A percentile compares a stretch with the other conserved stretches of the same genome.
phyloP scores from a whole-genome alignment of 2,888 invertebrate genomes.

The Eupithecia centaureata region DNA sequence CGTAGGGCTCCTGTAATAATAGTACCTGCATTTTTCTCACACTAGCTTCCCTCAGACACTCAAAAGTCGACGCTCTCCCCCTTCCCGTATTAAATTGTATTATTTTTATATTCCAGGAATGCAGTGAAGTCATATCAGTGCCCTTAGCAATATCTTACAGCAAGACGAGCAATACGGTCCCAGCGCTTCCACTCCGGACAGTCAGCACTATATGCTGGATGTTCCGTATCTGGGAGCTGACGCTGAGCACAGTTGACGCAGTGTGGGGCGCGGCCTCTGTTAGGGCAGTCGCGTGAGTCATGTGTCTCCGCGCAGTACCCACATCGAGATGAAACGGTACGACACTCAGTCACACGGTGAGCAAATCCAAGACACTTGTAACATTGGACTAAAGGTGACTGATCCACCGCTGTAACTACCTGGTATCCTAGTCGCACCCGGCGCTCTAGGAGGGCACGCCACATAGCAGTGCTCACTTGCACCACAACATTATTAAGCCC shows the following conservation, averaged over 20 bases:
- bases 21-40: neutral
- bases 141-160: constrained; percentile 13
- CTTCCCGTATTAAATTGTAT: constrained; percentile 5
- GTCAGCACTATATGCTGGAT: constrained; percentile 6
- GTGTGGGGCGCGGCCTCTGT: neutral
- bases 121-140: neutral
- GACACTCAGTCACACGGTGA: constrained; percentile 13
- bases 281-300: constrained; percentile 18
- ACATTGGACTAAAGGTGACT: constrained; percentile 15
- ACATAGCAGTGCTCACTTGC: constrained; percentile 8
- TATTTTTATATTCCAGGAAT: neutral
- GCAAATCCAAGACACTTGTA: constrained; percentile 18
- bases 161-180: constrained; percentile 6
- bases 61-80: neutral
- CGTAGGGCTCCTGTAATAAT: neutral
- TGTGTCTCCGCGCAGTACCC: constrained; percentile 15
- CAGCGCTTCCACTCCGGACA: neutral
- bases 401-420: constrained; percentile 10
- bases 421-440: constrained; percentile 20
- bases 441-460: neutral
- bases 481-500: constrained; percentile 1
- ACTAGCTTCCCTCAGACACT: constrained; percentile 9
- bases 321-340: neutral
- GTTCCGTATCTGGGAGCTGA: neutral
- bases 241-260: constrained; percentile 9